Evolutionary conservation across 2,888 invertebrate species (phyloP), one percentile per base, ranked within the genome.

Genomic region (Tenthredo scrophulariae): DNA sequence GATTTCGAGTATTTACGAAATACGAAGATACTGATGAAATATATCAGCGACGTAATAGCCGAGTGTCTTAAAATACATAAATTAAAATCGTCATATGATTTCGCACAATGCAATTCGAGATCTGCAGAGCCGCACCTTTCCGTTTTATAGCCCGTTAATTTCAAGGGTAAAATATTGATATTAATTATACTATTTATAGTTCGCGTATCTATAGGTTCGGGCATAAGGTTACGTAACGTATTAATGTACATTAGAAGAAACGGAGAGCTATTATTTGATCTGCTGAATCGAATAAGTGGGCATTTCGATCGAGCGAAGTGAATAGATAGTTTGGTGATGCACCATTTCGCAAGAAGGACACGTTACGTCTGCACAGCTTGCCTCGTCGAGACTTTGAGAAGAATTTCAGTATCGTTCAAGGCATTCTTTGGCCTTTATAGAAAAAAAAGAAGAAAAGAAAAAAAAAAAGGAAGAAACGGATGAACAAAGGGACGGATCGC

Each of bases 271-370:
- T 91, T 91, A 91, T 83, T 87, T 91, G 90, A 86, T 87, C 89
- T 88, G 87, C 87, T 89, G 91, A 87, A 88, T 90, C 90, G 90
- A 88, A 86, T 91, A 91, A 91, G 85, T 89, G 86, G 83, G 70
- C 87, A 85, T 84, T 86, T 86, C 82, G 86, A 88, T 86, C 86
- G 79, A 87, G 87, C 86, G 85, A 85, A 83, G 70, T 79, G 85
- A 85, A 90, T 89, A 87, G 89, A 88, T 88, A 84, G 67, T 88
- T 88, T 79, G 86, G 90, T 88, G 88, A 90, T 89, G 91, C 91
- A 90, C 89, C 91, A 90, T 91, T 91, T 91, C 86, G 85, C 87
- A 90, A 89, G 87, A 88, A 86, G 90, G 88, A 88, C 80, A 62
- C 90, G 86, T 83, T 62, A 85, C 85, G 50, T 77, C 46, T 75